phyloP scores from a whole-genome alignment of 2,888 invertebrate genomes.

The Notodonta dromedarius region DNA sequence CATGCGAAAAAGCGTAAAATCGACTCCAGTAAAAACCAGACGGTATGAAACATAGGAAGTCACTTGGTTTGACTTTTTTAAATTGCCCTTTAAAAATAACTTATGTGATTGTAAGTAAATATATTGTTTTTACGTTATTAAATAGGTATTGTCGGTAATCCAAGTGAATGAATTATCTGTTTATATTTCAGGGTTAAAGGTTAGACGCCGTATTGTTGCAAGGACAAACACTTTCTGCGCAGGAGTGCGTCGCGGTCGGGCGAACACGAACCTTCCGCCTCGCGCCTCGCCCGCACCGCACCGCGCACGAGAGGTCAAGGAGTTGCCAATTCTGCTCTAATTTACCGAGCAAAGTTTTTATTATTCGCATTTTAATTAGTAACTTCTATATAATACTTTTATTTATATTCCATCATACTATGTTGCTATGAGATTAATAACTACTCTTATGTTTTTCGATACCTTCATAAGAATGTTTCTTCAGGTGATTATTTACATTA shows the following conservation, averaged over 20 bases:
- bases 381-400: neutral
- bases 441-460: too few species aligned
- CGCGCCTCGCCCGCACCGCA: slow-evolving; percentile 51
- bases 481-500: too few species aligned
- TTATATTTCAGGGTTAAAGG: slow-evolving; percentile 67
- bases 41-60: slow-evolving; percentile 4
- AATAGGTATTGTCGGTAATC: neutral
- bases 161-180: slow-evolving; percentile 26
- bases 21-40: slow-evolving; percentile 3
- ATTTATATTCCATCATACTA: too few species aligned
- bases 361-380: slow-evolving; percentile 40
- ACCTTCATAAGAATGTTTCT: too few species aligned
- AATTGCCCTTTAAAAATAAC: neutral
- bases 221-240: slow-evolving; percentile 82
- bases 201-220: slow-evolving; percentile 58
- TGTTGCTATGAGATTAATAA: too few species aligned
- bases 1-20: slow-evolving; percentile 5
- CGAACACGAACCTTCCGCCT: slow-evolving; percentile 75
- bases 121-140: too few species aligned
- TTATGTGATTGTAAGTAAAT: neutral
- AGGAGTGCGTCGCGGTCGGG: slow-evolving; percentile 71
- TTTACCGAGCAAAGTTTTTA: slow-evolving; percentile 42
- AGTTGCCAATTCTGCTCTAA: slow-evolving; percentile 52
- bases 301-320: slow-evolving; percentile 67
- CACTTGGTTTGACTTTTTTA: neutral